Evolutionary conservation across 2,113 vertebrate species (phyloP).

Genomic region (Heterotilapia buettikoferi): DNA sequence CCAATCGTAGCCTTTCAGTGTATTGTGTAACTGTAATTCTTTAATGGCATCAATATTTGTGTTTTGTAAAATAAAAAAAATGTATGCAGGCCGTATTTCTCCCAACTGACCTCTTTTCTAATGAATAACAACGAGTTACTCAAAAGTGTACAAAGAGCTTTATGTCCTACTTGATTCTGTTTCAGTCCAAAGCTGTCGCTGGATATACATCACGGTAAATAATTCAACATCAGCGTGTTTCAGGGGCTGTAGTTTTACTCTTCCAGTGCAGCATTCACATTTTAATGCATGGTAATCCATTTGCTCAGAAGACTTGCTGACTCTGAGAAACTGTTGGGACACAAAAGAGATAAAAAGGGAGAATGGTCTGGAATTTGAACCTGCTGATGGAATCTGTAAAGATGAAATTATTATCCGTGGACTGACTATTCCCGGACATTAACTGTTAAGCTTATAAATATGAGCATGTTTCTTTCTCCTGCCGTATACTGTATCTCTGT

Average conservation of each 20-base stretch:
- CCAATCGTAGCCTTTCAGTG: not conserved
- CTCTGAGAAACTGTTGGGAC: not conserved
- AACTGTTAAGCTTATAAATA: not conserved
- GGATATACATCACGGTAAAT: not conserved
- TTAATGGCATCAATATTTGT: not conserved
- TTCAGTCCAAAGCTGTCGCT: not conserved
- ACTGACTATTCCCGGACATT: not conserved
- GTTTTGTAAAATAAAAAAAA: not conserved
- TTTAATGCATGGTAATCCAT: not conserved
- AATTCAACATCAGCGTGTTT: constrained; percentile 7
- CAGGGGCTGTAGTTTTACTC: not conserved
- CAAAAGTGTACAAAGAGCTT: not conserved
- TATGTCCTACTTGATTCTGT: not conserved
- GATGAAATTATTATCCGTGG: not conserved
- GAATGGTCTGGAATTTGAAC: not conserved
- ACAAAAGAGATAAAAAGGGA: not conserved
- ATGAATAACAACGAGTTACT: not conserved
- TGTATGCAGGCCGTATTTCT: not conserved
- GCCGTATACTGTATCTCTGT: not conserved
- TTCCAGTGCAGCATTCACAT: not conserved
- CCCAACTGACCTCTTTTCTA: not conserved
- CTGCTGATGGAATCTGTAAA: not conserved
- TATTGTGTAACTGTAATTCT: not conserved
- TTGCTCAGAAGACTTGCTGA: not conserved
- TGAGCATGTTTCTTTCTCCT: not conserved